Conservation (phyloP, 2,113 vertebrate genomes). For the Festucalex cinctus region DNA sequence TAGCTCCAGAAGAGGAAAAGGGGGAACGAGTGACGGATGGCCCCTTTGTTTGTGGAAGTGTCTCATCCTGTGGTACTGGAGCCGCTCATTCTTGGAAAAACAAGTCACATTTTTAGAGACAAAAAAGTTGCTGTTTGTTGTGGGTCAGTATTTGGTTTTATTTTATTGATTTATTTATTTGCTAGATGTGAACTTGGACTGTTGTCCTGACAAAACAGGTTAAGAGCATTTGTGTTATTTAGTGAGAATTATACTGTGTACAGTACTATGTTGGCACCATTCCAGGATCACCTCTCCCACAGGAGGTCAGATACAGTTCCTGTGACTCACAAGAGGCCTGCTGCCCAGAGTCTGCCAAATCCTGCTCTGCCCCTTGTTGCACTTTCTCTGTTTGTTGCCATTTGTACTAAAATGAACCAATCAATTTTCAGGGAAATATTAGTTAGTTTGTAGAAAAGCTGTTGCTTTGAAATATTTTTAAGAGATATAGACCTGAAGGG, state of each 20-base stretch:
- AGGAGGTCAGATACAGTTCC: constrained; percentile 48
- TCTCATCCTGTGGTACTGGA: constrained; percentile 28
- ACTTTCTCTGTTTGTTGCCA: not conserved
- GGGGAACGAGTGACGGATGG: constrained; percentile 22
- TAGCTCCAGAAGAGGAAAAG: constrained; percentile 38
- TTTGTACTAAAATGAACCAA: not conserved
- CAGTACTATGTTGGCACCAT: not conserved
- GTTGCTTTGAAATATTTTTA: too few species aligned
- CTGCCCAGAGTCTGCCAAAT: constrained; percentile 16
- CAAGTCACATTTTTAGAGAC: constrained; percentile 22
- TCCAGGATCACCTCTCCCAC: constrained; percentile 30
- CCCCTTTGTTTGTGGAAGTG: constrained; percentile 20
- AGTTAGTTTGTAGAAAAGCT: not conserved
- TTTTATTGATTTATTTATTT: too few species aligned
- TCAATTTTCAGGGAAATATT: not conserved
- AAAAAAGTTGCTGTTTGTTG: not conserved
- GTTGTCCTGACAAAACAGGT: constrained; percentile 19
- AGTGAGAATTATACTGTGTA: not conserved
- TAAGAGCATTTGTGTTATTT: not conserved
- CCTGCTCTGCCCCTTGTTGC: not conserved
- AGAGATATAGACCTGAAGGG: not conserved
- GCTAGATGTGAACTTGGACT: not conserved
- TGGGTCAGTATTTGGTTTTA: not conserved
- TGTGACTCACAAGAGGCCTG: constrained; percentile 34
- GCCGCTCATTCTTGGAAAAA: constrained; percentile 7